Evolutionary conservation across 2,113 vertebrate genomes (phyloP), one percentile per base, ranked within the genome.

Genomic region (Petroica traversi): DNA sequence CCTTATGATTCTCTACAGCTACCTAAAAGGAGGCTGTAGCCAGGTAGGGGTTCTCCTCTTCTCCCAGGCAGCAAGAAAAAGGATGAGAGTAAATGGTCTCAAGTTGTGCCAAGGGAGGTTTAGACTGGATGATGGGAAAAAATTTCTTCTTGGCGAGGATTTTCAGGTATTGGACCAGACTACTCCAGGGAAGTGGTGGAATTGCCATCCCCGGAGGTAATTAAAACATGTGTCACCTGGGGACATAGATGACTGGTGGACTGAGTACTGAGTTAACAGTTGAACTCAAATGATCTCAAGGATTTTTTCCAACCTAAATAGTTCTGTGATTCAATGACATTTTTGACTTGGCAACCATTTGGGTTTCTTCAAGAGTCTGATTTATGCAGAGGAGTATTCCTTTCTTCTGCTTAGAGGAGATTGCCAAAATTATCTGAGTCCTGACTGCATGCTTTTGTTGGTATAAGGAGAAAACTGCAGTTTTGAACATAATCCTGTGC

Each of bases 401-500:
- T 49, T 73, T 58, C 24, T 69, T 85, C 78, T 63, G 10, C 61
- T 78, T 55, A 61, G 3, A 2, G 11, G 33, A 68, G 18, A 55
- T n/a, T 51, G 20, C 31, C 40, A 46, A 46, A 74, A 86, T 45
- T 15, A 54, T 52, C 16, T 10, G 24, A 90, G 29, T 63, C 48
- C 33, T 41, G 33, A 52, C 31, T 68, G 23, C 5, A 22, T 43
- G 31, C 5, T 19, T 68, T 38, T 12, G 2, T 55, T 64, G 36
- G 8, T 64, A n/a, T 13, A 0, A 5, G 54, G 43, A 43, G 26
- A 28, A 54, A 68, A 2, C 2, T 45, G 8, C 34, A 19, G 0
- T 66, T 81, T 51, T 45, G 10, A 86, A 43, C 3, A 19, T 45
- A 58, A 36, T 45, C 12, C 20, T 55, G 9, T 92, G 49, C 51